Base-by-base conservation (phyloP, 2,888 invertebrate genomes). In the Ectemnius continuus region DNA sequence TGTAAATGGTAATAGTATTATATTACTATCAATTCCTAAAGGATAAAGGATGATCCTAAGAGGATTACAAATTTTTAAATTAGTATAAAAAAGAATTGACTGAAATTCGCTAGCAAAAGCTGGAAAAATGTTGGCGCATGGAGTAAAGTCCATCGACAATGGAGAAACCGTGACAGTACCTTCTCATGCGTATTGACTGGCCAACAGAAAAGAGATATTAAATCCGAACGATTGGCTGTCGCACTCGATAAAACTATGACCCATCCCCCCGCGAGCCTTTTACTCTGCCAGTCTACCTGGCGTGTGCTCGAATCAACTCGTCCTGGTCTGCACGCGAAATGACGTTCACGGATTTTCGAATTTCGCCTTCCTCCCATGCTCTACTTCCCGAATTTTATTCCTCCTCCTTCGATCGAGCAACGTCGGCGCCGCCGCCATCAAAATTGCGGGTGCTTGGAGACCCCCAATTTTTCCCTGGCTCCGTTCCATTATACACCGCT, bases 221-320 rank as follows among this genome's bases (percentile, higher is more conserved):
- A 82, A 82, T 78, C 65, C 75, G 78, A 66, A 78, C 80, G 83
- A 83, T 81, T 82, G 80, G 70, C 66, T 73, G 70, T 74, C 78
- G 65, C 67, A 70, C 70, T 69, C 80, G 78, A 82, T 82, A 82
- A 83, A 72, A 71, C 69, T 71, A 75, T 68, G 70, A 61, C 11
- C n/a, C 18, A 57, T 36, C 26, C 26, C 47, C 48, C 61, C 26
- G 18, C 48, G 5, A 47, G 4, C 23, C n/a, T n/a, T 20, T 18
- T 11, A 18, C 1, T 16, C 13, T n/a, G 11, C 48, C 16, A 16
- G 52, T 13, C 52, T 52, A 5, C 18, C 47, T 8, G 4, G 26
- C 2, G 57, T 62, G 67, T 61, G 64, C 52, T 52, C 57, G 72
- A 61, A 20, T 47, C 45, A 36, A 60, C 26, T 57, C n/a, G 11